A percentile compares a stretch with the other conserved stretches of the same genome.
phyloP scores from a whole-genome alignment of 2,888 invertebrate species.

The Aethes cnicana region DNA sequence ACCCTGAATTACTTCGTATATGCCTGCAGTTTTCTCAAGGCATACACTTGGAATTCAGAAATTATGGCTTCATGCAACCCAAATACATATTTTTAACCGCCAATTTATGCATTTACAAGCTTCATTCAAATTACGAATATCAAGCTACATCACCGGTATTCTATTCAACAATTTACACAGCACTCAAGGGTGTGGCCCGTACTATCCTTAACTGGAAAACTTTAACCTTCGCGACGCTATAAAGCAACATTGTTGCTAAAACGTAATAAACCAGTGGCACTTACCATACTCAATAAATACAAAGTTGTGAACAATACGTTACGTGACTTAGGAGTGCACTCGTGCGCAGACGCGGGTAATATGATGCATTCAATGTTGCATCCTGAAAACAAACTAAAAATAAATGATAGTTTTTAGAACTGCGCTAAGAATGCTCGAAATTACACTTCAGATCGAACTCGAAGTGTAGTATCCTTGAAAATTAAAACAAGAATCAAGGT shows the following conservation, averaged over 20 bases:
- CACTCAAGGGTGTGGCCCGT: background rate
- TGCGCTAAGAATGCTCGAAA: background rate
- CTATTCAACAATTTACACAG: too few species aligned
- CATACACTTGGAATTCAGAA: too few species aligned
- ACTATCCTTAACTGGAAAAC: background rate
- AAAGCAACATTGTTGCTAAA: slow-evolving; percentile 18
- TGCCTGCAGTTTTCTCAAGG: too few species aligned
- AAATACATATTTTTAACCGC: too few species aligned
- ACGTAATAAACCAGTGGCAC: slow-evolving; percentile 14
- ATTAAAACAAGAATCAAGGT: too few species aligned
- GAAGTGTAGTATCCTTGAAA: too few species aligned
- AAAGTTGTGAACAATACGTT: slow-evolving; percentile 24
- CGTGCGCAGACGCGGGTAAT: slow-evolving; percentile 10
- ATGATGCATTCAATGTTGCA: slow-evolving; percentile 1
- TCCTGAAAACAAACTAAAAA: slow-evolving; percentile 9
- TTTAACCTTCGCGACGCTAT: slow-evolving; percentile 10
- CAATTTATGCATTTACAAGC: too few species aligned
- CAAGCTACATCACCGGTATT: too few species aligned
- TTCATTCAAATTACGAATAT: too few species aligned
- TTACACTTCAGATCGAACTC: too few species aligned
- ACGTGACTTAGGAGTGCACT: slow-evolving; percentile 22
- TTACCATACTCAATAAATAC: slow-evolving; percentile 31
- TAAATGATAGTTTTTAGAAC: background rate
- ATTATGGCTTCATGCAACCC: too few species aligned
- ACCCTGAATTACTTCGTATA: too few species aligned